Evolutionary conservation across 2,113 vertebrate genomes (phyloP).

Genomic region (Corvus cornix): DNA sequence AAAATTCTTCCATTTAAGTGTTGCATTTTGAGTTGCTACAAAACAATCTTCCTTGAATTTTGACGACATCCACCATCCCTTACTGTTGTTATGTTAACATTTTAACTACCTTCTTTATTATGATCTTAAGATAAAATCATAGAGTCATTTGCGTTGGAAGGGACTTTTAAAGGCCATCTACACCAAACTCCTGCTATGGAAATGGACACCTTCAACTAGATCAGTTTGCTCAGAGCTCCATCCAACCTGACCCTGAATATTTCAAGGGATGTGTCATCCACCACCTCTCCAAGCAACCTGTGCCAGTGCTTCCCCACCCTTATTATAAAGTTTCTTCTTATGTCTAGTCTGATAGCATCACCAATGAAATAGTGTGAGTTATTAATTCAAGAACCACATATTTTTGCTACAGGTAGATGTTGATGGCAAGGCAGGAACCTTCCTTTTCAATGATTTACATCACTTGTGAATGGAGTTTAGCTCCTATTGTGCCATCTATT

Average conservation of each 20-base stretch:
- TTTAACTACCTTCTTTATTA: slow-evolving; percentile 1
- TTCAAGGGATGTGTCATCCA: not conserved
- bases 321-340: not conserved
- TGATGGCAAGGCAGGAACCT: fast-evolving
- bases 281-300: not conserved
- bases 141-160: not conserved
- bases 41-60: slow-evolving; percentile 16
- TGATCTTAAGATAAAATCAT: not conserved
- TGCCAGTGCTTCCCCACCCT: not conserved
- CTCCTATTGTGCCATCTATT: fast-evolving
- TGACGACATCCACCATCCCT: not conserved
- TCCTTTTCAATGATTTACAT: not conserved
- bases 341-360: not conserved
- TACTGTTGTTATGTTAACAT: not conserved
- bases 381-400: not conserved
- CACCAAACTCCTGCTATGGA: not conserved
- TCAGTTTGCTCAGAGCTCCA: not conserved
- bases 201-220: not conserved
- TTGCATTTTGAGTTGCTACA: not conserved
- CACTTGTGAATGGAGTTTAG: not conserved
- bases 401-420: not conserved
- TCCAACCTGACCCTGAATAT: fast-evolving
- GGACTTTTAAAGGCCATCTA: not conserved
- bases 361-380: not conserved
- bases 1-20: not conserved